Percentiles rank a stretch among this genome's conserved stretches.
These are phyloP conservation scores for Paratrypauchen microcephalus DNA, from an alignment of 2,797 vertebrate genomes.

Conservation along the genomic window DNA sequence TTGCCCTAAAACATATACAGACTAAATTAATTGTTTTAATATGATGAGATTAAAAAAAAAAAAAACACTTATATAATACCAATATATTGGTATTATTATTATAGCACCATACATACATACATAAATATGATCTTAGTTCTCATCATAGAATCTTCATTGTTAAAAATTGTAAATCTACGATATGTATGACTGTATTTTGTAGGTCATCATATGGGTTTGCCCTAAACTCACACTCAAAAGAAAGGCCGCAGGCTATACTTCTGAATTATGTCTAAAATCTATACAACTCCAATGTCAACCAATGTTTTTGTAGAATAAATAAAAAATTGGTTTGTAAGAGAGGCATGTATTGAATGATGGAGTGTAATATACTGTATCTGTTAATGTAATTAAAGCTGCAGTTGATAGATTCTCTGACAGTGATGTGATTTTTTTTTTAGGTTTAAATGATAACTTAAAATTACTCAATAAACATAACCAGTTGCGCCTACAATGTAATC, in stretches of 20 bases:
- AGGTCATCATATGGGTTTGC: conserved; percentile 35
- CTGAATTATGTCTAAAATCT: conserved; percentile 26
- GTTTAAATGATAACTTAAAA: neutral
- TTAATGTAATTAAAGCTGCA: conserved; percentile 57
- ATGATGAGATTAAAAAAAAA: conserved; percentile 52
- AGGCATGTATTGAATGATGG: conserved; percentile 50
- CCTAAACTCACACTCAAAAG: conserved; percentile 44
- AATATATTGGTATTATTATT: conserved; percentile 63
- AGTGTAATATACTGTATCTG: conserved; percentile 47
- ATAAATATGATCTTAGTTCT: conserved; percentile 73
- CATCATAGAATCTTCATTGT: conserved; percentile 68
- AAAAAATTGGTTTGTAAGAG: conserved; percentile 54
- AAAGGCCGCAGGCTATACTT: conserved; percentile 35
- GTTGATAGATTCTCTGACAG: conserved; percentile 40
- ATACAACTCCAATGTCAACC: conserved; percentile 7
- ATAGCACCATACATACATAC: conserved; percentile 61
- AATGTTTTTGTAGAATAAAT: conserved; percentile 32
- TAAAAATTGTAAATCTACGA: conserved; percentile 72
- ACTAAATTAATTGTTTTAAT: conserved; percentile 43
- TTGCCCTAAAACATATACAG: neutral
- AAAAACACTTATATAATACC: conserved; percentile 61
- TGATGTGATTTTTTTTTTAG: conserved; percentile 3
- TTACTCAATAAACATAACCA: conserved; percentile 1
- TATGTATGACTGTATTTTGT: conserved; percentile 55
- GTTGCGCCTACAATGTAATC: neutral